phyloP scores from a whole-genome alignment of 2,888 invertebrate species.

The Lithosia quadra region DNA sequence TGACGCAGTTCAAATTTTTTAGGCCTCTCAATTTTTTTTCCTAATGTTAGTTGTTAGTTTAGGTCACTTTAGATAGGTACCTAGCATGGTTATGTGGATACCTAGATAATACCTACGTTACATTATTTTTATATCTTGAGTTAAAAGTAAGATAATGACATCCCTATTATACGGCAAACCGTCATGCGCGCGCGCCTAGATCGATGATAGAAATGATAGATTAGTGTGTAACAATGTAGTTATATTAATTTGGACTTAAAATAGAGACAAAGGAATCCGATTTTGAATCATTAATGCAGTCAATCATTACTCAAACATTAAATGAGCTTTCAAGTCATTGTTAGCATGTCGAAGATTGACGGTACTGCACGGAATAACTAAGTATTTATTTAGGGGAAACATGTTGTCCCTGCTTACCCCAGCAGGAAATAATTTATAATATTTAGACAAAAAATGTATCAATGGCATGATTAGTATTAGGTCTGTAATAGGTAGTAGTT shows the following conservation, averaged over 20 bases:
- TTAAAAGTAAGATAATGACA: conserved; percentile 11
- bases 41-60: no score
- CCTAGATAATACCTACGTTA: no score
- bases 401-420: background rate
- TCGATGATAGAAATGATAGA: conserved; percentile 51
- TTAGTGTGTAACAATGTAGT: conserved; percentile 37
- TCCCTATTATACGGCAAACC: conserved; percentile 33
- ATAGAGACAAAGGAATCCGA: conserved; percentile 22
- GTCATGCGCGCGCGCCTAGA: conserved; percentile 41
- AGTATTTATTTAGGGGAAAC: background rate
- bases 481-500: no score
- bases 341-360: background rate
- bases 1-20: no score
- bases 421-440: no score
- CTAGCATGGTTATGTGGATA: no score
- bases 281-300: conserved; percentile 19
- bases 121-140: no score
- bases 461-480: no score
- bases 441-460: no score
- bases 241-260: conserved; percentile 34
- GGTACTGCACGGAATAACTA: background rate
- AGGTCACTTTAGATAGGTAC: no score
- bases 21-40: no score
- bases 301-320: conserved; percentile 12
- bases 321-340: background rate